phyloP scores from a whole-genome alignment of 2,888 invertebrate genomes.

The Pammene fasciana region DNA sequence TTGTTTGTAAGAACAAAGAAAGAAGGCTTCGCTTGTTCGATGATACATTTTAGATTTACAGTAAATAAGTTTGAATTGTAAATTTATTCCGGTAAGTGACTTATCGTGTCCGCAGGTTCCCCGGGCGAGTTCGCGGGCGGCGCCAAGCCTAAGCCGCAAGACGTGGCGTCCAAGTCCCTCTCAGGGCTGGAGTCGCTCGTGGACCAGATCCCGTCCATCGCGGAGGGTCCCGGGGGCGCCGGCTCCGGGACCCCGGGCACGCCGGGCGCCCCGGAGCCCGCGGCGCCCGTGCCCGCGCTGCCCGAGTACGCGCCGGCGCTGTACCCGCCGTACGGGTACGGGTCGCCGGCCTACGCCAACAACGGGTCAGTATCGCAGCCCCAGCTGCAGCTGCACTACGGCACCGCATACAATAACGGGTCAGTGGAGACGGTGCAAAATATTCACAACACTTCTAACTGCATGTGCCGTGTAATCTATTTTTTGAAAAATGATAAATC shows the following conservation, averaged over 20 bases:
- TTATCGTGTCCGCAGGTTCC: constrained; percentile 53
- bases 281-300: constrained; percentile 42
- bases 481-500: no score
- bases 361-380: constrained; percentile 53
- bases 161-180: constrained; percentile 92
- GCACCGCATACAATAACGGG: constrained; percentile 72
- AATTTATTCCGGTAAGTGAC: no score
- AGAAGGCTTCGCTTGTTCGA: no score
- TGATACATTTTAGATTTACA: no score
- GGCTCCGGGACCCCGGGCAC: constrained; percentile 47
- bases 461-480: no score
- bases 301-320: constrained; percentile 45
- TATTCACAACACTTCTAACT: no score
- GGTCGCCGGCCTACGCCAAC: constrained; percentile 44
- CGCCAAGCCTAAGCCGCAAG: constrained; percentile 82
- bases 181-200: constrained; percentile 94
- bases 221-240: constrained; percentile 85
- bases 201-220: constrained; percentile 95
- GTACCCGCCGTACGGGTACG: constrained; percentile 52
- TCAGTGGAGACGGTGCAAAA: constrained; percentile 44
- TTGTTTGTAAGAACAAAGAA: no score
- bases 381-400: constrained; percentile 62
- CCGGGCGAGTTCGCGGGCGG: constrained; percentile 71
- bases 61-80: no score
- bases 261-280: constrained; percentile 81